These are phyloP conservation scores for Cecidostiba fungosa DNA, from an alignment of 2,888 invertebrate genomes.

Conservation along the genomic window DNA sequence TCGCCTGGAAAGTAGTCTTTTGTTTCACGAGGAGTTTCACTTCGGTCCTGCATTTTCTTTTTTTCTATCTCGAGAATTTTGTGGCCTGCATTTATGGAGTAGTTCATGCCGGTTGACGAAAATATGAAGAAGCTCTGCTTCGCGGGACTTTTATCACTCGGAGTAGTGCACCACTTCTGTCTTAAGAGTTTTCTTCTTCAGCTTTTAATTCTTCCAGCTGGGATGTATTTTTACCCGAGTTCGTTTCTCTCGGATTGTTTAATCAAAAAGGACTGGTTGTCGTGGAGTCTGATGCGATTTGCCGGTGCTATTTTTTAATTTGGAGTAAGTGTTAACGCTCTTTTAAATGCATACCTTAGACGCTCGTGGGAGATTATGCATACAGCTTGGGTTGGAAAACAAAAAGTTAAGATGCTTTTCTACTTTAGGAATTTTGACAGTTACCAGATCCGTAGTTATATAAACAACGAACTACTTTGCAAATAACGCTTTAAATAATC, in stretches of 20 bases:
- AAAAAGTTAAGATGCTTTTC: neutral
- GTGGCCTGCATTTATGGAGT: constrained; percentile 45
- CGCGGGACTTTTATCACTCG: constrained; percentile 6
- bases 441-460: neutral
- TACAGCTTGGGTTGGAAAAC: neutral
- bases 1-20: constrained; percentile 55
- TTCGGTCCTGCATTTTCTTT: constrained; percentile 16
- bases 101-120: constrained; percentile 36
- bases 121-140: constrained; percentile 27
- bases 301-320: neutral
- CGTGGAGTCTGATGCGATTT: neutral
- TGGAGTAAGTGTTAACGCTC: neutral
- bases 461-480: neutral
- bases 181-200: neutral
- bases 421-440: neutral
- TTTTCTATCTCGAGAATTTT: constrained; percentile 35
- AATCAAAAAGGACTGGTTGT: neutral
- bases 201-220: neutral
- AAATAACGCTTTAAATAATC: neutral
- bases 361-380: neutral
- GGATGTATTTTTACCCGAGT: neutral
- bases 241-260: neutral
- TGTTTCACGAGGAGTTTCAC: constrained; percentile 51
- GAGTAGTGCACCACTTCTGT: constrained; percentile 23
- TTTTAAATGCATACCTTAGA: neutral